Percentiles rank a stretch among this genome's conserved stretches.
Evolutionary conservation across 2,113 vertebrate species (phyloP).

Genomic region (Macroglossus sobrinus): DNA sequence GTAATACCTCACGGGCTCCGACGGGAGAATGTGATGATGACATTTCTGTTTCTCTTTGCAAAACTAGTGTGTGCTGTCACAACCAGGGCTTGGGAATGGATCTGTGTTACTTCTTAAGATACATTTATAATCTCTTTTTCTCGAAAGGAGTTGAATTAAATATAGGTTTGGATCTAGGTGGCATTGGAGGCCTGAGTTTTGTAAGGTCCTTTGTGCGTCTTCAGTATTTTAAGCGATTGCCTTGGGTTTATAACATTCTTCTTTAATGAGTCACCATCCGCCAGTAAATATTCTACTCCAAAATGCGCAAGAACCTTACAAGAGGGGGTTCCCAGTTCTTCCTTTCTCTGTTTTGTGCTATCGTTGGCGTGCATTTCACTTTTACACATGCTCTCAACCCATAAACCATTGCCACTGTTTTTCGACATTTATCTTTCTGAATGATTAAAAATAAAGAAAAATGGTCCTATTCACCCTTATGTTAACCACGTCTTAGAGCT

Average conservation of each 20-base stretch:
- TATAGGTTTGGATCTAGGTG: not conserved
- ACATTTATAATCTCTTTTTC: not conserved
- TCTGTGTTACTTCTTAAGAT: not conserved
- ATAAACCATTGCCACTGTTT: not conserved
- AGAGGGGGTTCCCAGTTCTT: not conserved
- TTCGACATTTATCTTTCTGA: not conserved
- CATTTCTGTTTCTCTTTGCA: not conserved
- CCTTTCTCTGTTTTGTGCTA: not conserved
- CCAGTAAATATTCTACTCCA: no score
- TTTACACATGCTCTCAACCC: not conserved
- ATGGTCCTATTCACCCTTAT: not conserved
- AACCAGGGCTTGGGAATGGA: not conserved
- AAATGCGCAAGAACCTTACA: not conserved
- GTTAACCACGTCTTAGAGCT: no score
- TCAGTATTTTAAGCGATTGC: not conserved
- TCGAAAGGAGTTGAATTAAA: not conserved
- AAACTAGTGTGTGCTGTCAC: not conserved
- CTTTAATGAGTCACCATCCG: not conserved
- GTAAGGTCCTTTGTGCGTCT: not conserved
- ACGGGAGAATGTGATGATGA: not conserved
- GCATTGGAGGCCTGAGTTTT: not conserved
- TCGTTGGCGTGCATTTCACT: not conserved
- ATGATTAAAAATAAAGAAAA: not conserved
- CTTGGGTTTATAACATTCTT: not conserved
- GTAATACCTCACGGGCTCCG: not conserved